Percentiles rank a stretch among this genome's conserved stretches.
Evolutionary conservation across 2,113 vertebrate species (phyloP).

Genomic region (Brienomyrus brachyistius): DNA sequence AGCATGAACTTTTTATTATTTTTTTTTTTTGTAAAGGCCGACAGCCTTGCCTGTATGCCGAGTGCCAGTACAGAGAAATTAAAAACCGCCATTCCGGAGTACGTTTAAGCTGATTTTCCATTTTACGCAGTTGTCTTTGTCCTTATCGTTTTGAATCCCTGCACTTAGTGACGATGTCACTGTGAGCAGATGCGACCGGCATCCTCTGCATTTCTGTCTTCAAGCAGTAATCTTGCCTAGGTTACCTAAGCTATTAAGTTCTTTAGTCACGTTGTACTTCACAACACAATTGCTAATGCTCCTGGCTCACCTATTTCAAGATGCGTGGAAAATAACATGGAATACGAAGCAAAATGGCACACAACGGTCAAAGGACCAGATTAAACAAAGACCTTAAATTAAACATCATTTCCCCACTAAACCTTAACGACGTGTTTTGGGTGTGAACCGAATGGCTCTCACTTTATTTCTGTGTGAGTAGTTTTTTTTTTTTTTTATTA

Average conservation of each 20-base stretch:
- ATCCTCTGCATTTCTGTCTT: neutral
- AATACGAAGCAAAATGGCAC: neutral
- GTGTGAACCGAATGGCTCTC: neutral
- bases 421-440: neutral
- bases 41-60: neutral
- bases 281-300: neutral
- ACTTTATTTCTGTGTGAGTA: neutral
- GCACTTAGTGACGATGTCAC: neutral
- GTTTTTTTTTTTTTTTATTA: neutral
- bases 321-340: neutral
- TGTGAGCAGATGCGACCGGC: neutral
- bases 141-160: neutral
- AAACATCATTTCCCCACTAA: neutral
- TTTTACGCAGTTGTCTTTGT: neutral
- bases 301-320: neutral
- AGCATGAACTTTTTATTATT: neutral
- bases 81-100: neutral
- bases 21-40: neutral
- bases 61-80: neutral
- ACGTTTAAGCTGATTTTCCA: neutral
- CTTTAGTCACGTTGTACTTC: neutral
- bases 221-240: neutral
- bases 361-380: neutral
- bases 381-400: neutral
- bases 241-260: neutral